Evolutionary conservation across 1,140 invertebrate genomes (phyloP).

Genomic region (Diabrotica undecimpunctata): DNA sequence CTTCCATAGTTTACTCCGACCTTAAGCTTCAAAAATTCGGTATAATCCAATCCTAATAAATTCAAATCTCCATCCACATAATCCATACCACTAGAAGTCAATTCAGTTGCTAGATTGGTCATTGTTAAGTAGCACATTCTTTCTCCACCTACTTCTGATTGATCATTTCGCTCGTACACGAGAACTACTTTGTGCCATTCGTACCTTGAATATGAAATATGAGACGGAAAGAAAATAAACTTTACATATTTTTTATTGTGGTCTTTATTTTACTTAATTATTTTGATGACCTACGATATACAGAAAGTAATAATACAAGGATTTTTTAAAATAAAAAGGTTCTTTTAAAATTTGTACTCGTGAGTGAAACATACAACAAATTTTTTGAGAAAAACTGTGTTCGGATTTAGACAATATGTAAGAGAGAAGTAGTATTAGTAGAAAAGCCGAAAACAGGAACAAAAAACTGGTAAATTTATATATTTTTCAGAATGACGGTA

Average conservation of each 20-base stretch:
- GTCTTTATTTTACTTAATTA: too few species aligned
- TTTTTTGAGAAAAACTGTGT: too few species aligned
- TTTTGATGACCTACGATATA: too few species aligned
- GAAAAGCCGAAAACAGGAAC: too few species aligned
- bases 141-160: constrained; percentile 6
- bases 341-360: too few species aligned
- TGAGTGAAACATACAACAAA: too few species aligned
- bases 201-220: constrained; percentile 2
- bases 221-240: not conserved
- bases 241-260: not conserved
- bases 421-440: too few species aligned
- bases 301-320: too few species aligned
- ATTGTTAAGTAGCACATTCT: constrained; percentile 1
- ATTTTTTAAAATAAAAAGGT: too few species aligned
- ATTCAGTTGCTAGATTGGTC: constrained; percentile 6
- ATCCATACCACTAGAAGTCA: not conserved
- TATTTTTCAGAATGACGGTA: too few species aligned
- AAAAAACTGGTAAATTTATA: too few species aligned
- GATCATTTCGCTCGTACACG: constrained; percentile 10
- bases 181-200: constrained; percentile 7
- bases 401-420: too few species aligned
- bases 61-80: constrained; percentile 8
- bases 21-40: constrained; percentile 8
- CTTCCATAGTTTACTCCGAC: constrained; percentile 15
- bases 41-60: constrained; percentile 8